Evolutionary conservation across 2,888 invertebrate species (phyloP).

Genomic region (Heteromurus nitidus): DNA sequence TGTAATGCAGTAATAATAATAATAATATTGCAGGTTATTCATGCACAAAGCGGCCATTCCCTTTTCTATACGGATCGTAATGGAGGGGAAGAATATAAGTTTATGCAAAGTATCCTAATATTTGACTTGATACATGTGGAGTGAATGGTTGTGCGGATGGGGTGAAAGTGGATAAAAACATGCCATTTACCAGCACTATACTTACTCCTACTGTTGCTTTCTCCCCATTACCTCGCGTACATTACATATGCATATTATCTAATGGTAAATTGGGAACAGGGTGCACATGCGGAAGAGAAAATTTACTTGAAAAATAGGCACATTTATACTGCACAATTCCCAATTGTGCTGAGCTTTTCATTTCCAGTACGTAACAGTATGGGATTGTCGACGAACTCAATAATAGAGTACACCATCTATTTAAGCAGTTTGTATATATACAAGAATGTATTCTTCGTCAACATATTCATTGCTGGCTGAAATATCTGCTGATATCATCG

Average conservation of each 20-base stretch:
- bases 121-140: no score
- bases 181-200: no score
- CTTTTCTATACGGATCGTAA: slow-evolving; percentile 2
- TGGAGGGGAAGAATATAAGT: not conserved
- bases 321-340: slow-evolving; percentile 30
- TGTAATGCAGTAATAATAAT: not conserved
- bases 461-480: no score
- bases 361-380: no score
- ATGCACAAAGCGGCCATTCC: slow-evolving; percentile 10
- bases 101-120: not conserved
- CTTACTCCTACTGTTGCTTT: not conserved
- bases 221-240: not conserved
- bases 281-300: not conserved
- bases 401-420: no score
- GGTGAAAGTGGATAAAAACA: slow-evolving; percentile 6
- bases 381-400: no score
- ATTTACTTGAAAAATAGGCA: slow-evolving; percentile 26
- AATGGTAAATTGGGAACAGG: not conserved
- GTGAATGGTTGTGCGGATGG: not conserved
- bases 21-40: slow-evolving; percentile 18
- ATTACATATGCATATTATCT: not conserved
- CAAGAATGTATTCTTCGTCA: no score
- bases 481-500: no score
- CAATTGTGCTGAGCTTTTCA: slow-evolving; percentile 37
- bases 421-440: no score